These are phyloP conservation scores for Apamea epomidion DNA, from an alignment of 2,888 invertebrate genomes.

Conservation along the genomic window DNA sequence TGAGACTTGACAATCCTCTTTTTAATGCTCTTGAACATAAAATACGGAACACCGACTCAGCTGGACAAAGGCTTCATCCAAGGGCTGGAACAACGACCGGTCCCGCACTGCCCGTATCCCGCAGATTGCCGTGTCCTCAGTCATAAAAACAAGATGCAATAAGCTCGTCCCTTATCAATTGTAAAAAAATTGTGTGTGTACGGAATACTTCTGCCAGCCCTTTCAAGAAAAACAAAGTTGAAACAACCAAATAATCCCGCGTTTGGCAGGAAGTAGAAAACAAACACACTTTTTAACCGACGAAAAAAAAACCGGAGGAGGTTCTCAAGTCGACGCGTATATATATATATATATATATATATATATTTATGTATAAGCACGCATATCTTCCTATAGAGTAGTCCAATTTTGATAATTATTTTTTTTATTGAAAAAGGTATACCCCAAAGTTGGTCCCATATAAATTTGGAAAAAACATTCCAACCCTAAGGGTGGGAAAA, in stretches of 20 bases:
- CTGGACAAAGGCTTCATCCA: not conserved
- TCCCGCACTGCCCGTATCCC: too few species aligned
- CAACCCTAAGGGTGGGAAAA: too few species aligned
- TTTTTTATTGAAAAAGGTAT: too few species aligned
- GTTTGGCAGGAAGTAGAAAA: conserved; percentile 2
- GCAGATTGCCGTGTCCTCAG: too few species aligned
- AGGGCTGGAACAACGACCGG: not conserved
- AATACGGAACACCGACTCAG: not conserved
- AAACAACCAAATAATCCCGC: not conserved
- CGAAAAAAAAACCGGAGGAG: too few species aligned
- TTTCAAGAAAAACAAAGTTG: not conserved
- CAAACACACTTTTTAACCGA: not conserved
- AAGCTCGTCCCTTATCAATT: not conserved
- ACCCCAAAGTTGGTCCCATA: too few species aligned
- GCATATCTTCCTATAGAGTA: too few species aligned
- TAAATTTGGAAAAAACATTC: too few species aligned
- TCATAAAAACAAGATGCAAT: not conserved
- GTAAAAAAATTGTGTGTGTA: not conserved
- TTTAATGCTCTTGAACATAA: not conserved
- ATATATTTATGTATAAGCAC: too few species aligned
- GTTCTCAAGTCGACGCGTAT: too few species aligned
- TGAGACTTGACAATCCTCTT: not conserved
- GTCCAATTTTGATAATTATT: too few species aligned
- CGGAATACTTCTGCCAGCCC: not conserved
- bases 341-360: too few species aligned